Evolutionary conservation across 2,888 invertebrate species (phyloP).

Genomic region (Papilio elwesi): DNA sequence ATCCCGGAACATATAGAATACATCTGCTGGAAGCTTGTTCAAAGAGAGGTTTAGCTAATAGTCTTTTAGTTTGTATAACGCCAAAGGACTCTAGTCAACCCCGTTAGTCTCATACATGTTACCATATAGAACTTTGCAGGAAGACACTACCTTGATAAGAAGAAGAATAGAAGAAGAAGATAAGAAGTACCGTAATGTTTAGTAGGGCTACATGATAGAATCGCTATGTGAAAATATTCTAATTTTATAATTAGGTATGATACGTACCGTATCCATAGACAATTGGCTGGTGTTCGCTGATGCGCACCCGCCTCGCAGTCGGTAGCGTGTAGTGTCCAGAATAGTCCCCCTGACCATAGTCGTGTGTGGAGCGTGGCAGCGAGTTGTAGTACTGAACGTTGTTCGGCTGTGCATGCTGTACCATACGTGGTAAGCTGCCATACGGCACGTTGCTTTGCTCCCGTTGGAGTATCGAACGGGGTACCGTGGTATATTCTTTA

Average conservation of each 20-base stretch:
- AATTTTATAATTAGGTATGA: neutral
- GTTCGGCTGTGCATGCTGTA: constrained; percentile 23
- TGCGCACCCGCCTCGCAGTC: constrained; percentile 71
- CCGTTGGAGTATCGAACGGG: constrained; percentile 33
- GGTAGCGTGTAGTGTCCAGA: constrained; percentile 69
- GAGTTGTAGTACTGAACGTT: constrained; percentile 52
- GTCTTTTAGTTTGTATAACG: too few relatives aligned
- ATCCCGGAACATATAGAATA: too few relatives aligned
- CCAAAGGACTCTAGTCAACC: too few relatives aligned
- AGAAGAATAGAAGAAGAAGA: too few relatives aligned
- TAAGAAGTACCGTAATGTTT: too few relatives aligned
- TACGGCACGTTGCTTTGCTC: constrained; percentile 17
- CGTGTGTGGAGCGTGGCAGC: constrained; percentile 60
- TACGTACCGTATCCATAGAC: constrained; percentile 78
- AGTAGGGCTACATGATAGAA: neutral
- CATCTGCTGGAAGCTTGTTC: too few relatives aligned
- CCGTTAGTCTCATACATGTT: too few relatives aligned
- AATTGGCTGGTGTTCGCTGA: constrained; percentile 71
- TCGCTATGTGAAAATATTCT: neutral
- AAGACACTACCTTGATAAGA: too few relatives aligned
- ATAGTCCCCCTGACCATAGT: constrained; percentile 53
- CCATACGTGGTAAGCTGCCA: constrained; percentile 27
- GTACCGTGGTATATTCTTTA: constrained; percentile 23
- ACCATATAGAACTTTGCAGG: too few relatives aligned
- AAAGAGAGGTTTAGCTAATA: too few relatives aligned